phyloP scores from a whole-genome alignment of 1,140 invertebrate species.

The Drosophila serrata region DNA sequence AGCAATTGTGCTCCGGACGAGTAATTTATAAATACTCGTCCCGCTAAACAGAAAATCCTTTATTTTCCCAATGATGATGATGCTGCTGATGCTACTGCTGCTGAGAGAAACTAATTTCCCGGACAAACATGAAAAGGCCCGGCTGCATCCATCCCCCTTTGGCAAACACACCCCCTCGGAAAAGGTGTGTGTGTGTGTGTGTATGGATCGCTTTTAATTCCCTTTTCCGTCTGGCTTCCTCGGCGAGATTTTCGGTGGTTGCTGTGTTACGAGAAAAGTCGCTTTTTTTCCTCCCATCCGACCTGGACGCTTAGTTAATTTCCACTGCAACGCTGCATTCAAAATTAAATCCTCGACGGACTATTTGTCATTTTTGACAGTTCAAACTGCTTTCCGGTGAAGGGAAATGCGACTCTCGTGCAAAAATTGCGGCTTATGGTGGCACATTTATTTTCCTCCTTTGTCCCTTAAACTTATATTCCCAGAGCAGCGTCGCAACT shows the following conservation, averaged over 20 bases:
- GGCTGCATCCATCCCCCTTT: conserved; percentile 55
- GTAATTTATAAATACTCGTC: conserved; percentile 68
- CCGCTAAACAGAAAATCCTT: conserved; percentile 40
- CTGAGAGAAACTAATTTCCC: conserved; percentile 66
- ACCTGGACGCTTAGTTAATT: conserved; percentile 64
- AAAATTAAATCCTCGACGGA: conserved; percentile 75
- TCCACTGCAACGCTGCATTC: conserved; percentile 74
- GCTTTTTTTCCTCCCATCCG: conserved; percentile 29
- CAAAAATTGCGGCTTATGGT: conserved; percentile 70
- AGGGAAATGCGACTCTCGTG: conserved; percentile 31
- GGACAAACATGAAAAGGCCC: conserved; percentile 70
- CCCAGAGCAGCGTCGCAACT: conserved; percentile 58
- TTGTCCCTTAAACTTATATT: conserved; percentile 42
- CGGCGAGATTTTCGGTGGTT: conserved; percentile 67
- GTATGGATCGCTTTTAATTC: conserved; percentile 55
- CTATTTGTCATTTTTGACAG: conserved; percentile 82
- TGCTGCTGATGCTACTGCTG: conserved; percentile 6
- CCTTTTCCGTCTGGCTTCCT: conserved; percentile 50
- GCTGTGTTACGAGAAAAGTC: conserved; percentile 38
- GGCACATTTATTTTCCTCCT: conserved; percentile 45
- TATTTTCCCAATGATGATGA: conserved; percentile 34
- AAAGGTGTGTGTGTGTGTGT: conserved; percentile 24
- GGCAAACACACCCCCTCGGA: conserved; percentile 20
- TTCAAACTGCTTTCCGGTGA: conserved; percentile 54
- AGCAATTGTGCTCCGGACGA: conserved; percentile 63